A percentile compares a stretch with the other conserved stretches of the same genome.
phyloP scores from a whole-genome alignment of 2,888 invertebrate species.

The Eurytoma californica region DNA sequence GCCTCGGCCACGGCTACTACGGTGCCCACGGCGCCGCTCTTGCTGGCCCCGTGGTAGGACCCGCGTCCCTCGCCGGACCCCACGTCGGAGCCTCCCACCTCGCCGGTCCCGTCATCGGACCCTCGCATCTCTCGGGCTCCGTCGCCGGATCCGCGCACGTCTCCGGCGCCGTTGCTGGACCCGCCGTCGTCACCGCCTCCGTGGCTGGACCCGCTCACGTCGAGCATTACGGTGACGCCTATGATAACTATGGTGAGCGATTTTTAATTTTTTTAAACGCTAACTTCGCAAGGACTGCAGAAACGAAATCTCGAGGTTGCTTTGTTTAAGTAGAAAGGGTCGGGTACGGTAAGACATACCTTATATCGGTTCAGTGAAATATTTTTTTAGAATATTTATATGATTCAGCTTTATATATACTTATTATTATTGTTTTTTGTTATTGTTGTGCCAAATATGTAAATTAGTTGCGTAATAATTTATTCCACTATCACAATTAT shows the following conservation, averaged over 20 bases:
- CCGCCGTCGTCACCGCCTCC: slow-evolving; percentile 69
- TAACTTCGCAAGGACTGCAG: too few relatives aligned
- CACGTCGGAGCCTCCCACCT: slow-evolving; percentile 66
- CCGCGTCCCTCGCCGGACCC: slow-evolving; percentile 67
- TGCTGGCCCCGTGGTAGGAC: slow-evolving; percentile 68
- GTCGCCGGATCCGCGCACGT: slow-evolving; percentile 70
- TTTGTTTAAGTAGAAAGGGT: slow-evolving; percentile 23
- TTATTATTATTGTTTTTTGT: background rate
- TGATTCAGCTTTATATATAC: background rate
- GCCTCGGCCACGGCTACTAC: slow-evolving; percentile 62
- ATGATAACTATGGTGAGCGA: slow-evolving; percentile 47
- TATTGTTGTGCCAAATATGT: background rate
- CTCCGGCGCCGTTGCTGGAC: slow-evolving; percentile 72
- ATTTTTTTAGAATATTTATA: background rate
- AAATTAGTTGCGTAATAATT: background rate
- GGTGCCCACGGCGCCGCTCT: slow-evolving; percentile 65
- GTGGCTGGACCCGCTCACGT: slow-evolving; percentile 66
- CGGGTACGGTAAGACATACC: background rate
- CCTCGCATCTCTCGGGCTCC: slow-evolving; percentile 68
- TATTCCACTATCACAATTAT: background rate
- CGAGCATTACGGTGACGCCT: slow-evolving; percentile 63
- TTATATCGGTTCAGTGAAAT: background rate
- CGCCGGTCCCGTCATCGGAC: slow-evolving; percentile 69
- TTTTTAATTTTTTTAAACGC: background rate
- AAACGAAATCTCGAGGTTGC: too few relatives aligned